Base-by-base conservation (phyloP, 2,113 vertebrate species). In the Ciconia stormi region DNA sequence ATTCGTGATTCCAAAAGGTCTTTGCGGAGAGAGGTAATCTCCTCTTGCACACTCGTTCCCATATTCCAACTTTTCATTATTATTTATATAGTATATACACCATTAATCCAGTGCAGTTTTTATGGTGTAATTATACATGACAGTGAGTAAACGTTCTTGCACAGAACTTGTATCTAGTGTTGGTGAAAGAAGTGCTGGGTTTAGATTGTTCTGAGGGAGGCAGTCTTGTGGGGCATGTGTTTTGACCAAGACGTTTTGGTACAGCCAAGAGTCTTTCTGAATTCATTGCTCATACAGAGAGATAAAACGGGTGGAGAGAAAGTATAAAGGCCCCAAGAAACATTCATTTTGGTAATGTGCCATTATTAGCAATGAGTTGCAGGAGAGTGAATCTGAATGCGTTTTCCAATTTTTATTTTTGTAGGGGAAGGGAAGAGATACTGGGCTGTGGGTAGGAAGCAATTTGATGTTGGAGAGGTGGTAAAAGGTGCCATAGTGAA, bases 11-110 rank as follows among this genome's bases (percentile, higher is more conserved):
- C 56, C 25, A 65, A 20, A 52, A 52, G 38, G 20, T 40, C 20
- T 56, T 38, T 56, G 27, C 13, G 27, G 36, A 80, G 53, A 85
- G 67, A 50, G 12, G 30, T 38, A 11, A n/a, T 40, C 7, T 61
- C 30, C 30, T 20, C 19, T 62, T 71, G 46, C 20, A 18, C 34
- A 38, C 12, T 2, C 0, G 0, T 90, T 87, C 19, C 53, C 34
- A 7, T 26, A 16, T 25, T 50, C 25, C 16, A 18, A 2, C 36
- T 86, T 80, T 16, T 53, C 50, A 30, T 23, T 70, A 9, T 26
- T 66, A n/a, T 26, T 78, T 82, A 6, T 77, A 6, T 38, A 42
- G 20, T 47, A 34, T 34, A 5, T 53, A 7, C 19, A 27, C 5
- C 5, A 25, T 20, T 69, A 76, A 65, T 49, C 12, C 42, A 53